Percentiles rank a stretch among this genome's conserved stretches.
phyloP scores from a whole-genome alignment of 2,113 vertebrate species.

The Podarcis muralis region DNA sequence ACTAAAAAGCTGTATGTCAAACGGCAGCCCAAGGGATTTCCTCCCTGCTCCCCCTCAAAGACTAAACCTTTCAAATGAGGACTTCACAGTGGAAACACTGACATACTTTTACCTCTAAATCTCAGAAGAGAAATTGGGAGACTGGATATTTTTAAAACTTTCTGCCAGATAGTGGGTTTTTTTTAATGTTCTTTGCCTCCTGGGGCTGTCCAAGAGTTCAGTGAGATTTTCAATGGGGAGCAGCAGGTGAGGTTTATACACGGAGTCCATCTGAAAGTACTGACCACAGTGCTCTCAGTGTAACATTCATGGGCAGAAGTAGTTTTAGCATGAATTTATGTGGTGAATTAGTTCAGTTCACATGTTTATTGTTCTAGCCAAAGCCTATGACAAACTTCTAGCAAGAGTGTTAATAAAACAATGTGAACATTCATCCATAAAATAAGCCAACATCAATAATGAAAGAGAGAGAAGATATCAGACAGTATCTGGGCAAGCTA shows the following conservation, averaged over 20 bases:
- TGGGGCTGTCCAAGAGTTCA: background rate
- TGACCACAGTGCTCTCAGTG: background rate
- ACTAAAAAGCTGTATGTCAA: slow-evolving; percentile 22
- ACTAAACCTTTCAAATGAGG: slow-evolving; percentile 24
- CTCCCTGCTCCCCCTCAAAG: slow-evolving; percentile 16
- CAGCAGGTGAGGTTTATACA: background rate
- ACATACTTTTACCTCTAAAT: slow-evolving; percentile 17
- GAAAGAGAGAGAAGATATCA: too few relatives aligned
- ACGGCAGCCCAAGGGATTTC: background rate
- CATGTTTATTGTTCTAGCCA: too few relatives aligned
- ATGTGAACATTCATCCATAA: too few relatives aligned
- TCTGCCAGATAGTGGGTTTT: background rate
- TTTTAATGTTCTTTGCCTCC: background rate
- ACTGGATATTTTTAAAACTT: background rate
- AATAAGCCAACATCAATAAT: too few relatives aligned
- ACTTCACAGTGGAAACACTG: slow-evolving; percentile 17
- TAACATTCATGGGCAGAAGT: background rate
- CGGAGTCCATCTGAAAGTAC: background rate
- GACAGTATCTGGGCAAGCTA: too few relatives aligned
- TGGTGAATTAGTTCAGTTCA: background rate
- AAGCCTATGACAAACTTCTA: too few relatives aligned
- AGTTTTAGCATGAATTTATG: background rate
- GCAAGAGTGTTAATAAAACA: too few relatives aligned
- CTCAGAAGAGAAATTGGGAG: background rate
- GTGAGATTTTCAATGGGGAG: background rate